phyloP scores from a whole-genome alignment of 2,113 vertebrate genomes.

The Cnemophilus loriae region DNA sequence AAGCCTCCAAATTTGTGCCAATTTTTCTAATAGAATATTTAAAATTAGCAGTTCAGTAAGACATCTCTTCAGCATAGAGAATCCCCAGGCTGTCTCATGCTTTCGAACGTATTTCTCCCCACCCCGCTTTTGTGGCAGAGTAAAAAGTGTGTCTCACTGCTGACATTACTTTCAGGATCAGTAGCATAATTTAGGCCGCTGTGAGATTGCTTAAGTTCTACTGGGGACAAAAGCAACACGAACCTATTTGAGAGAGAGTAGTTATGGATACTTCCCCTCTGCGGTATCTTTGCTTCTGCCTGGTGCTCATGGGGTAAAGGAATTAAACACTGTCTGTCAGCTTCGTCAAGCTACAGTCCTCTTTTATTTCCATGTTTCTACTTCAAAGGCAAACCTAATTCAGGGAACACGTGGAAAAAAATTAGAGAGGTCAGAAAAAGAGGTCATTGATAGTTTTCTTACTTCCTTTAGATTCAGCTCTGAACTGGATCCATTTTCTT shows the following conservation, averaged over 20 bases:
- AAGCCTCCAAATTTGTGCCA: neutral
- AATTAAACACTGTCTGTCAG: neutral
- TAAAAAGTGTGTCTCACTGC: neutral
- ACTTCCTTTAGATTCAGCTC: neutral
- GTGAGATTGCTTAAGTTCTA: neutral
- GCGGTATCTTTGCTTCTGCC: neutral
- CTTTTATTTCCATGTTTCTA: neutral
- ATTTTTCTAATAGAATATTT: neutral
- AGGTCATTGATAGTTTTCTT: neutral
- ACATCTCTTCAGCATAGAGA: neutral
- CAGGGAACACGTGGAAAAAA: neutral
- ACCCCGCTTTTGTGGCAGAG: neutral
- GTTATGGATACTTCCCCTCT: neutral
- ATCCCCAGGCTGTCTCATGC: neutral
- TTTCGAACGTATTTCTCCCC: neutral
- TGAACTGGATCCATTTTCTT: neutral
- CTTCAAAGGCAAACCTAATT: neutral
- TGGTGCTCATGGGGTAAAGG: neutral
- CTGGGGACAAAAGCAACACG: neutral
- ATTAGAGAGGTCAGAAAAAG: neutral
- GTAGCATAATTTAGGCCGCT: neutral
- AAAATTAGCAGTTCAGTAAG: neutral
- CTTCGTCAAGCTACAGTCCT: neutral
- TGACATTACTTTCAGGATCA: neutral
- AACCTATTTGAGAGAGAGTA: neutral